Base-by-base conservation (phyloP, 35 echinoderm and acorn worm genomes). In the Anneissia japonica region DNA sequence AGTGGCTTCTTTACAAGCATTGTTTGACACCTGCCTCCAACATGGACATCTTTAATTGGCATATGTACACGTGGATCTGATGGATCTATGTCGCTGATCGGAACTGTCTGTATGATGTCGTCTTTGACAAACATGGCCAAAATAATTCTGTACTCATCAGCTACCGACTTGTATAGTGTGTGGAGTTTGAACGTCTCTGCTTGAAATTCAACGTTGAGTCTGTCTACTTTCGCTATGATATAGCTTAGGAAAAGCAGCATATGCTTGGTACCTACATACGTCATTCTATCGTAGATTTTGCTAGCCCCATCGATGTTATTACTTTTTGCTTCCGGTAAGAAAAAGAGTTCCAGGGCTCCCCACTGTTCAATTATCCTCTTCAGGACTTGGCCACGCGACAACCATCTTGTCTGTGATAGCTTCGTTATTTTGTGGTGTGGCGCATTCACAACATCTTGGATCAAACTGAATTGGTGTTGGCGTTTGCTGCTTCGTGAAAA, bases 401-500 rank as follows among this genome's bases (percentile, higher is more conserved):
- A 76, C 84, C 84, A 76, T 76, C 23, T 56, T 35, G 84, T 85
- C 32, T 85, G 84, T 29, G 64, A 85, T 0, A 85, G 72, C 37
- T 85, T 85, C 26, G 76, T 56, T 2, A 75, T 85, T 56, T 85
- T 85, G 34, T 76, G 73, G 31, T 76, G 84, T 31, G 84, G 84
- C 31, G 73, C 19, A 11, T 85, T 56, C 13, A 85, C 73, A 28
- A 85, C 72, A 4, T 84, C 82, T 36, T 73, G 46, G n/a, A 84
- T 84, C 46, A 84, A 38, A 26, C 13, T 4, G 36, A 85, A 75
- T 28, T 76, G 34, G 31, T 75, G 26, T 38, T 76, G 32, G 4
- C 84, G 4, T 85, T 85, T 85, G 34, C 84, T 85, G 35, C 84
- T 85, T 75, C 84, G 46, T 26, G 84, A 85, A 73, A 86, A 86